A percentile compares a stretch with the other conserved stretches of the same genome.
phyloP scores from a whole-genome alignment of 2,888 invertebrate genomes.

The Ochropleura plecta region DNA sequence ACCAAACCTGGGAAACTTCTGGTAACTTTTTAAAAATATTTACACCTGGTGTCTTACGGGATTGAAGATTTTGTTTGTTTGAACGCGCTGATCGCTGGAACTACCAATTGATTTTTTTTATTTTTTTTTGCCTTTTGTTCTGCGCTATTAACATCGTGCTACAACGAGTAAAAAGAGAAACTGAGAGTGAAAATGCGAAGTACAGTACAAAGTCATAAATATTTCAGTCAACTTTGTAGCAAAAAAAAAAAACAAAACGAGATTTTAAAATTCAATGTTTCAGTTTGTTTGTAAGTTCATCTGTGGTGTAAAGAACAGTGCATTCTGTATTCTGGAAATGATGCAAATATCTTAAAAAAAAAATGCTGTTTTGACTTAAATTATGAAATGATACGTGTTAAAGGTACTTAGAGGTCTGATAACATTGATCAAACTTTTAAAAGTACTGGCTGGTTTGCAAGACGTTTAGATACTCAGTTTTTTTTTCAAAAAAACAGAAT shows the following conservation, averaged over 20 bases:
- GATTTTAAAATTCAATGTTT: conserved; percentile 16
- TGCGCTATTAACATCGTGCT: background rate
- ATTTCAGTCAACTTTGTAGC: conserved; percentile 18
- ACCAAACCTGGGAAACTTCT: conserved; percentile 4
- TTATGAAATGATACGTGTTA: no score
- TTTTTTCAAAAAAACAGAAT: no score
- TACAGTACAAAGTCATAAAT: conserved; percentile 8
- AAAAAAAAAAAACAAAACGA: conserved; percentile 21
- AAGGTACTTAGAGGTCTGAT: no score
- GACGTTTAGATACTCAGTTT: no score
- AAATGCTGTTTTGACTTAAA: background rate
- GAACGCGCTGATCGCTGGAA: background rate
- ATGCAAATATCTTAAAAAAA: background rate
- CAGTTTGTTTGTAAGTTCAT: background rate
- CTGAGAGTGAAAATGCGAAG: background rate
- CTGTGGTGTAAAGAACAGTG: background rate
- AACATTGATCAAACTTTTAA: no score
- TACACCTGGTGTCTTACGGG: background rate
- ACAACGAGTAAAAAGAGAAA: background rate
- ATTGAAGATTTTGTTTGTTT: background rate
- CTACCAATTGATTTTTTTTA: background rate
- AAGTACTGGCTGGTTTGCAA: no score
- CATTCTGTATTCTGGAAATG: background rate
- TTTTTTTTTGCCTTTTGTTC: background rate
- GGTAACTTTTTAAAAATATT: conserved; percentile 11